Base-by-base conservation (phyloP, 2,888 invertebrate species). In the Lasioglossum calceatum region DNA sequence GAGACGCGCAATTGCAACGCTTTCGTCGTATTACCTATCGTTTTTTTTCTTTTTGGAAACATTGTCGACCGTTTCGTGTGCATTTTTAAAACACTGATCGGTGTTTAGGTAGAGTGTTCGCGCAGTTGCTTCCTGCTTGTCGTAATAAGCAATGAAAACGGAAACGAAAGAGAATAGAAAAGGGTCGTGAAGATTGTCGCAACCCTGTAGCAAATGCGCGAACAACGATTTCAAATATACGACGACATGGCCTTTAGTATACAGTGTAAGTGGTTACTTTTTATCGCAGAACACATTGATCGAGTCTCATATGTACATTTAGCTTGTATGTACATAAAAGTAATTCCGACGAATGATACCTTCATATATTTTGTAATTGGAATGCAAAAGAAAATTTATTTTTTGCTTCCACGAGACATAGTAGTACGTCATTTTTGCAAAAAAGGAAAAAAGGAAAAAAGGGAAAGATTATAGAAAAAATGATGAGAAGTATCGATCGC, bases 251-350 rank as follows among this genome's bases (percentile, higher is more conserved):
- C 92, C 88, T 89, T 92, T 91, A 89, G 87, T 81, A 85, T 88
- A 89, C 88, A 86, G 79, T 87, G 85, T 92, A 87, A 89, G 86
- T 81, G 75, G 81, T 90, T 91, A 88, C 82, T 91, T 92, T 91
- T 87, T 88, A 91, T 89, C 86, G 82, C 85, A 82, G 75, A 88
- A 89, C 89, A 88, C 73, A 87, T 86, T 86, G 88, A 87, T 87
- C 85, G 81, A 82, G 87, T 89, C 85, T 90, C 90, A 88, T 89
- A 90, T 89, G 90, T 92, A 92, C 88, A 79, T 92, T 73, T 92
- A 92, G 89, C 87, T 88, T 93, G 92, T 93, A 92, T 92, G 90
- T 93, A 92, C 87, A 92, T 93, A 92, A 86, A 32, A 87, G 81
- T 67, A 84, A 89, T 81, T 89, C 81, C 79, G 85, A 86, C 77